Evolutionary conservation across 2,797 vertebrate species (phyloP).

Genomic region (Babyrousa celebensis): DNA sequence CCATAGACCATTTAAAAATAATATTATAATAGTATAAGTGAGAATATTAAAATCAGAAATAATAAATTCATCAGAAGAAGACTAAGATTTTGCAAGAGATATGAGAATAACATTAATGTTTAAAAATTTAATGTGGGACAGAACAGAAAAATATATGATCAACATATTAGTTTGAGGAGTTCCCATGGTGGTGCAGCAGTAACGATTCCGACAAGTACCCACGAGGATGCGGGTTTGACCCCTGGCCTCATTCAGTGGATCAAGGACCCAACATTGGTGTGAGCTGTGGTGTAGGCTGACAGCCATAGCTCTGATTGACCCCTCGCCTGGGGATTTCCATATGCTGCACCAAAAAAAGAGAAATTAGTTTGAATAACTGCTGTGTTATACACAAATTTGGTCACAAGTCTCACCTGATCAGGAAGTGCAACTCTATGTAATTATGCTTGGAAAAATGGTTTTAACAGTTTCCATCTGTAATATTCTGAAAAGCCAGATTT

Average conservation of each 20-base stretch:
- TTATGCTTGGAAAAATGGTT: neutral
- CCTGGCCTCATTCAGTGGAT: too few relatives aligned
- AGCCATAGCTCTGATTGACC: too few relatives aligned
- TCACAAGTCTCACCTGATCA: neutral
- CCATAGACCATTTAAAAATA: neutral
- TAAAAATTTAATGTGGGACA: neutral
- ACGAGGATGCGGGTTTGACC: too few relatives aligned
- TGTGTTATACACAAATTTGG: neutral
- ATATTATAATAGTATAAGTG: neutral
- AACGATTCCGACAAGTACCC: too few relatives aligned
- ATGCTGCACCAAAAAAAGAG: too few relatives aligned
- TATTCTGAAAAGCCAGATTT: conserved; percentile 14
- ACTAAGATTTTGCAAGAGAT: neutral
- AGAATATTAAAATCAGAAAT: neutral
- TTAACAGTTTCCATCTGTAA: conserved; percentile 14
- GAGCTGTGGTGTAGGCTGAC: too few relatives aligned
- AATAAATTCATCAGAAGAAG: neutral
- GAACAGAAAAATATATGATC: neutral
- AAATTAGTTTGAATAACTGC: neutral
- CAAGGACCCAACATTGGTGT: too few relatives aligned
- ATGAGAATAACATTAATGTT: neutral
- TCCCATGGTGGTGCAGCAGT: too few relatives aligned
- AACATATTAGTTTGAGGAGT: neutral
- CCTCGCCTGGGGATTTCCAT: too few relatives aligned
- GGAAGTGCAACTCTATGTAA: neutral